phyloP scores from a whole-genome alignment of 1,140 invertebrate species.

The Harpegnathos saltator region DNA sequence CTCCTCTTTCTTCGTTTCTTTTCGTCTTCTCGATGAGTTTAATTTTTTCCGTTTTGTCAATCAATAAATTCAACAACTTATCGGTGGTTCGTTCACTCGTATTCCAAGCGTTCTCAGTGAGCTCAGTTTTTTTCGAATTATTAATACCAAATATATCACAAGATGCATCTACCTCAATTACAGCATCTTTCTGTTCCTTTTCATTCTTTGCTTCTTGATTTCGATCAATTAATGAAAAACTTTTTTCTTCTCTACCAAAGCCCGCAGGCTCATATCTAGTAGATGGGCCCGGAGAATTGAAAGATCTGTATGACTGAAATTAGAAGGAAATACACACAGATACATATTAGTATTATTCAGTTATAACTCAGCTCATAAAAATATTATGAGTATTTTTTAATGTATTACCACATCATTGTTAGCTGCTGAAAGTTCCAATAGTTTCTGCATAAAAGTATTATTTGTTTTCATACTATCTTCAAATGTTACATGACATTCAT shows the following conservation, averaged over 20 bases:
- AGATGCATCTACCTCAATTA: background rate
- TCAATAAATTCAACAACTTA: constrained; percentile 9
- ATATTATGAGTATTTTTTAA: background rate
- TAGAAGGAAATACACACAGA: background rate
- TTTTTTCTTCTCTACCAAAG: background rate
- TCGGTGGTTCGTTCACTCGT: background rate
- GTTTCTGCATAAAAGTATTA: background rate
- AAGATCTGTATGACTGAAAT: background rate
- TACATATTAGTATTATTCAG: constrained; percentile 7
- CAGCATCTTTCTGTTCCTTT: background rate
- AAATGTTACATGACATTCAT: too few relatives aligned
- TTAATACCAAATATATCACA: background rate
- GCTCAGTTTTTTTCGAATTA: background rate
- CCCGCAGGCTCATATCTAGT: background rate
- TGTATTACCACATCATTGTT: constrained; percentile 10
- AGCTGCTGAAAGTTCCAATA: background rate
- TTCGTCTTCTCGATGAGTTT: background rate
- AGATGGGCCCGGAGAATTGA: background rate
- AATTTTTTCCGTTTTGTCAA: background rate
- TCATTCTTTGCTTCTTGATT: background rate
- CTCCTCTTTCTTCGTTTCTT: background rate
- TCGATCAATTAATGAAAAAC: background rate
- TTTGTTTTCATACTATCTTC: too few relatives aligned
- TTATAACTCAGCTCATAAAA: background rate
- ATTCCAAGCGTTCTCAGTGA: background rate